A percentile compares a stretch with the other conserved stretches of the same genome.
Conservation (phyloP, 2,888 invertebrate species). For the Uloborus plumipes region DNA sequence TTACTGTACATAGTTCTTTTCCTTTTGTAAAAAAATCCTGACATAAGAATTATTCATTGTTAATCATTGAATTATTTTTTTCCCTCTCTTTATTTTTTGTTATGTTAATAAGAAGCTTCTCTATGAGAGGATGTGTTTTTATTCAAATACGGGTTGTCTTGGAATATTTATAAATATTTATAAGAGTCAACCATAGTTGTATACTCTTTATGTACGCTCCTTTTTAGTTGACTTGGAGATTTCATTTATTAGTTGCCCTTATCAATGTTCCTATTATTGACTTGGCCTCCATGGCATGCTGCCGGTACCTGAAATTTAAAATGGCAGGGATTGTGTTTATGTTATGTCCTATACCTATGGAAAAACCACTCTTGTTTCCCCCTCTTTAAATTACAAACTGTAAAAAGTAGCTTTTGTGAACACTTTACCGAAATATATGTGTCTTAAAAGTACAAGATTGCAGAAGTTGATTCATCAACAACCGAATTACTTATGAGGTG, state of each 20-base stretch:
- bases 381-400: conserved; percentile 19
- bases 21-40: no score
- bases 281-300: conserved; percentile 60
- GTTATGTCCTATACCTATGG: conserved; percentile 16
- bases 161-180: conserved; percentile 12
- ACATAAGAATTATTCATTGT: not conserved
- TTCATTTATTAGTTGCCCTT: conserved; percentile 62
- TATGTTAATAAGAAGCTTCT: conserved; percentile 2
- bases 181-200: no score
- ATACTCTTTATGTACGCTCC: conserved; percentile 7
- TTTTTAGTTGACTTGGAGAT: conserved; percentile 55
- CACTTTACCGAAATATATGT: conserved; percentile 23
- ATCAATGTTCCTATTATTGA: conserved; percentile 63
- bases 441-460: conserved; percentile 48
- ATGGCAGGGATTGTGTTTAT: conserved; percentile 57
- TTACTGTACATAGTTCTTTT: no score
- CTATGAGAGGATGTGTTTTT: conserved; percentile 8
- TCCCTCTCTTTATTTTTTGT: not conserved
- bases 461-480: conserved; percentile 36
- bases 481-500: conserved; percentile 55
- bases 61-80: no score
- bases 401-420: conserved; percentile 19
- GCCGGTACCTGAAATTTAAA: conserved; percentile 63
- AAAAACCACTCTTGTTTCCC: conserved; percentile 16
- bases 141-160: conserved; percentile 33